Evolutionary conservation across 1,140 invertebrate species (phyloP).

Genomic region (Camponotus floridanus): DNA sequence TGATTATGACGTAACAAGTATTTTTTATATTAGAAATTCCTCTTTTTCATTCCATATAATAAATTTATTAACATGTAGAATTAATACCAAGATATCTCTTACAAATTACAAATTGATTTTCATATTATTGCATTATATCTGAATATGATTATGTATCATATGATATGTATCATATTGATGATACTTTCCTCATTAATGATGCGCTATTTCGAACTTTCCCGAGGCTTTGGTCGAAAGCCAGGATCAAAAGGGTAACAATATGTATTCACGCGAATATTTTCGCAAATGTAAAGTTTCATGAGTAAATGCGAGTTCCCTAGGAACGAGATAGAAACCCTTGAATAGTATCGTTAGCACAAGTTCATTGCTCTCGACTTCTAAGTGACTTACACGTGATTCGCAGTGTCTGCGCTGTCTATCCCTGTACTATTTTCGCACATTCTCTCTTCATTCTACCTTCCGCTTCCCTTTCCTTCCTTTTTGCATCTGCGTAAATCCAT

Average conservation of each 20-base stretch:
- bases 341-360: conserved; percentile 53
- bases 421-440: conserved; percentile 56
- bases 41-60: no score
- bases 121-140: no score
- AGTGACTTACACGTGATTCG: conserved; percentile 21
- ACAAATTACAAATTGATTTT: no score
- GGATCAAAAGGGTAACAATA: background rate
- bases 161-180: no score
- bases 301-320: conserved; percentile 17
- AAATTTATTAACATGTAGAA: no score
- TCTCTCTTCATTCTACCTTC: background rate
- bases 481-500: background rate
- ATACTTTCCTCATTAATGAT: background rate
- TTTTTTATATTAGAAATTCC: no score
- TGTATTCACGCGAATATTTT: background rate
- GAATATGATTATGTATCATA: no score
- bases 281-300: background rate
- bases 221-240: background rate
- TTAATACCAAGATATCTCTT: no score
- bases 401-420: background rate
- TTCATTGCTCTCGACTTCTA: conserved; percentile 30
- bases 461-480: conserved; percentile 51
- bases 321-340: conserved; percentile 30
- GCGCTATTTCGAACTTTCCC: background rate
- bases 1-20: no score